phyloP scores from a whole-genome alignment of 2,888 invertebrate genomes.

The Eilema caniola region DNA sequence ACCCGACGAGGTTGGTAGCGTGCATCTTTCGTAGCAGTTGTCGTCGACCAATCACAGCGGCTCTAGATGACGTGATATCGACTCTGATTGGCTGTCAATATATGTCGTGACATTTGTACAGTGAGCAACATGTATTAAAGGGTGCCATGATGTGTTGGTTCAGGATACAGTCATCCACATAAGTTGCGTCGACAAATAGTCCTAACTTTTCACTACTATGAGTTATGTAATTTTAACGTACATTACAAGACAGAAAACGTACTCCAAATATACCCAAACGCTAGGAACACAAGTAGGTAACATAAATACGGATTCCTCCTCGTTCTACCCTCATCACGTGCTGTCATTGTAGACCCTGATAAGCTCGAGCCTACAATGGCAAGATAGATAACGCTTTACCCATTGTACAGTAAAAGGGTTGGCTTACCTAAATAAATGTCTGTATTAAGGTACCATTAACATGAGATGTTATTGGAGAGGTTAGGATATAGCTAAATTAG shows the following conservation, averaged over 20 bases:
- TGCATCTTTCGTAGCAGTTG: no score
- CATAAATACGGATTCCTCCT: slow-evolving; percentile 5
- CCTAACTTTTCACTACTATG: neutral
- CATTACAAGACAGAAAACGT: neutral
- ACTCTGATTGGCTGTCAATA: no score
- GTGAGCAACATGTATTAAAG: no score
- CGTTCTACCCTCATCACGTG: slow-evolving; percentile 1
- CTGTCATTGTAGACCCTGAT: neutral
- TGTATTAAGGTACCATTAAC: neutral
- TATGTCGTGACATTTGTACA: no score
- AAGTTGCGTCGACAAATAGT: no score
- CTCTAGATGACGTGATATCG: no score
- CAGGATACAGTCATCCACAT: no score
- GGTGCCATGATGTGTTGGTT: no score
- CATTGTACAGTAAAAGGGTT: neutral
- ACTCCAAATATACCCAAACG: neutral
- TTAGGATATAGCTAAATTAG: no score
- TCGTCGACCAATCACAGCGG: no score
- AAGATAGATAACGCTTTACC: neutral
- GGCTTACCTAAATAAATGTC: neutral
- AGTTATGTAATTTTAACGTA: neutral
- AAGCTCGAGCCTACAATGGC: slow-evolving; percentile 3
- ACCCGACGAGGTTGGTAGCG: no score
- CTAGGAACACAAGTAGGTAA: neutral
- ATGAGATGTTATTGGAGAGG: neutral